These are phyloP conservation scores for Oryzias sinensis DNA, from an alignment of 2,797 vertebrate genomes.

Conservation along the genomic window DNA sequence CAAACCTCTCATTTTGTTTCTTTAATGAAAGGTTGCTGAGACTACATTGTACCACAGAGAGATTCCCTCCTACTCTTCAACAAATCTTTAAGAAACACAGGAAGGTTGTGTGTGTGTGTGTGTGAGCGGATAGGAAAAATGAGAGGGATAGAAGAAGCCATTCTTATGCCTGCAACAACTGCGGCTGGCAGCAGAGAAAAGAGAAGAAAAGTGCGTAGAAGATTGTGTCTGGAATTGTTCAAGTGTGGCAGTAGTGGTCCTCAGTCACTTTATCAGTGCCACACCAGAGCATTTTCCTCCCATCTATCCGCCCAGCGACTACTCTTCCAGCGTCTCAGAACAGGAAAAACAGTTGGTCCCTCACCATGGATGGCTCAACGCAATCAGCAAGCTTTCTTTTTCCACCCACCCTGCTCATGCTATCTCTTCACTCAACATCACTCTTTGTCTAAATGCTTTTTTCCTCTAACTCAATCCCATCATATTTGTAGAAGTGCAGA, in stretches of 20 bases:
- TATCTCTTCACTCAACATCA: conserved; percentile 57
- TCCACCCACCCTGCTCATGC: conserved; percentile 26
- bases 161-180: conserved; percentile 70
- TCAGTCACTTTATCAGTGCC: conserved; percentile 81
- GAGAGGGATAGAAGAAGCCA: conserved; percentile 57
- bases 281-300: conserved; percentile 67
- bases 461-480: conserved; percentile 43
- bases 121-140: neutral
- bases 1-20: conserved; percentile 71
- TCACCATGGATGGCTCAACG: conserved; percentile 63
- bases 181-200: conserved; percentile 62
- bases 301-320: conserved; percentile 68
- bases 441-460: conserved; percentile 60
- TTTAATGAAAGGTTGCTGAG: conserved; percentile 77
- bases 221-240: conserved; percentile 77
- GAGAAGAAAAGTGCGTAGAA: conserved; percentile 67
- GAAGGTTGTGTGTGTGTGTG: conserved; percentile 18
- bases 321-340: conserved; percentile 55
- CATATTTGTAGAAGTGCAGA: conserved; percentile 53
- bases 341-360: conserved; percentile 59
- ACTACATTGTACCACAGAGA: conserved; percentile 56
- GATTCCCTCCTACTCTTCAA: conserved; percentile 52
- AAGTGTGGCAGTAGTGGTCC: conserved; percentile 72
- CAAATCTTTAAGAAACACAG: conserved; percentile 28
- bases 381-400: conserved; percentile 38